phyloP scores from a whole-genome alignment of 2,797 vertebrate genomes.

The Esox masquinongy region DNA sequence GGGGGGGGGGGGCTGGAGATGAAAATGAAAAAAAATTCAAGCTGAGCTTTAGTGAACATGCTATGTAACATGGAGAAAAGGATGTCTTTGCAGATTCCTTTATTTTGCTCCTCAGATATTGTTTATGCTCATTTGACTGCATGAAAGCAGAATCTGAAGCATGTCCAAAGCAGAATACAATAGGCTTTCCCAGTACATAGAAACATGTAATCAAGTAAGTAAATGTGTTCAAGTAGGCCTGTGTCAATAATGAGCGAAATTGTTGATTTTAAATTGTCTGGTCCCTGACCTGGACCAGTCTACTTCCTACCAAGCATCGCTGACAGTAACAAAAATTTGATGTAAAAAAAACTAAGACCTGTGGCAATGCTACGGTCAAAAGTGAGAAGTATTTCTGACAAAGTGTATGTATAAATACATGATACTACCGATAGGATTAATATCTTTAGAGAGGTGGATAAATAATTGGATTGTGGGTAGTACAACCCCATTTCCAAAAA shows the following conservation, averaged over 20 bases:
- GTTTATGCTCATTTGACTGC: slow-evolving; percentile 29
- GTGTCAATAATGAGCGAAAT: too few relatives aligned
- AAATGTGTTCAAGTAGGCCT: not conserved
- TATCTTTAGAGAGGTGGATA: not conserved
- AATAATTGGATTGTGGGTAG: not conserved
- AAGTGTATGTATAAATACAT: not conserved
- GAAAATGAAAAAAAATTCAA: slow-evolving; percentile 20
- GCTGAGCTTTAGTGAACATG: slow-evolving; percentile 18
- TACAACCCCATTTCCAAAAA: too few relatives aligned
- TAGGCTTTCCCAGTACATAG: not conserved
- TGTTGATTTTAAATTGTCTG: too few relatives aligned
- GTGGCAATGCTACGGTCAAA: too few relatives aligned
- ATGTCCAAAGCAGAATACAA: not conserved
- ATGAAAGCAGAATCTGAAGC: slow-evolving; percentile 12
- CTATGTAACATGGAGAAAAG: slow-evolving; percentile 10
- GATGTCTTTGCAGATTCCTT: slow-evolving; percentile 18
- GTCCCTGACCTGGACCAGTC: too few relatives aligned
- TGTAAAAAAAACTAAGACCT: too few relatives aligned
- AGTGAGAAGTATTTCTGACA: not conserved
- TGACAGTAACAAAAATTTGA: too few relatives aligned
- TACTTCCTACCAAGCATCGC: not conserved
- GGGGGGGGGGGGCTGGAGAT: slow-evolving; percentile 21
- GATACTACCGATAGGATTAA: not conserved
- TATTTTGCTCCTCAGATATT: slow-evolving; percentile 4
- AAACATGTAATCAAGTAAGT: not conserved